These are phyloP conservation scores for Drosophila parvula DNA, from an alignment of 1,140 invertebrate genomes.

Conservation along the genomic window DNA sequence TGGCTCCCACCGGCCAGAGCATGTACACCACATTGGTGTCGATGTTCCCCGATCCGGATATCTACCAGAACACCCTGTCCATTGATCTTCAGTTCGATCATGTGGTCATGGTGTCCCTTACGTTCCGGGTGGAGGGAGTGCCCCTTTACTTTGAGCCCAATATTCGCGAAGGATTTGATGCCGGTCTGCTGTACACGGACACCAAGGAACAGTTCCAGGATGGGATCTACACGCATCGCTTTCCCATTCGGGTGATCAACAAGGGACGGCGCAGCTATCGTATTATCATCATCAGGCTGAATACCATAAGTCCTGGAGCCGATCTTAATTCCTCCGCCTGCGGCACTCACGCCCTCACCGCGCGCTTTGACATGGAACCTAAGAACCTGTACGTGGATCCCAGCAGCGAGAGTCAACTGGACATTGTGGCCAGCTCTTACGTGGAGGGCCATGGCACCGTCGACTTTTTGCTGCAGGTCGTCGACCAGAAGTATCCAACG, in stretches of 20 bases:
- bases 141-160: conserved; percentile 69
- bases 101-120: conserved; percentile 63
- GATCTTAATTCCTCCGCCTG: conserved; percentile 12
- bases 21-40: conserved; percentile 69
- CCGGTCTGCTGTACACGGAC: conserved; percentile 60
- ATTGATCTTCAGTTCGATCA: conserved; percentile 66
- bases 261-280: conserved; percentile 57
- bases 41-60: conserved; percentile 65
- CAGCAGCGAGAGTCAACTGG: conserved; percentile 12
- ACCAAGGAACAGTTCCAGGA: conserved; percentile 51
- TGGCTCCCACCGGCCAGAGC: conserved; percentile 62
- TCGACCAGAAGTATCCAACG: conserved; percentile 57
- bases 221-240: conserved; percentile 37
- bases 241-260: conserved; percentile 51
- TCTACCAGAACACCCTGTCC: conserved; percentile 63
- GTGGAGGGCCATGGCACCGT: conserved; percentile 37
- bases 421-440: conserved; percentile 56
- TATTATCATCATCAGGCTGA: conserved; percentile 55
- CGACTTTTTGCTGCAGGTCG: conserved; percentile 65
- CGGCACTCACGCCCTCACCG: conserved; percentile 30
- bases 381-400: conserved; percentile 50
- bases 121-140: conserved; percentile 67
- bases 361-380: conserved; percentile 63
- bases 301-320: conserved; percentile 17
- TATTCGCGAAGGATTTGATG: conserved; percentile 57